Percentiles rank a stretch among this genome's conserved stretches.
Conservation (phyloP, 2,888 invertebrate species). For the Synanthedon myopaeformis region DNA sequence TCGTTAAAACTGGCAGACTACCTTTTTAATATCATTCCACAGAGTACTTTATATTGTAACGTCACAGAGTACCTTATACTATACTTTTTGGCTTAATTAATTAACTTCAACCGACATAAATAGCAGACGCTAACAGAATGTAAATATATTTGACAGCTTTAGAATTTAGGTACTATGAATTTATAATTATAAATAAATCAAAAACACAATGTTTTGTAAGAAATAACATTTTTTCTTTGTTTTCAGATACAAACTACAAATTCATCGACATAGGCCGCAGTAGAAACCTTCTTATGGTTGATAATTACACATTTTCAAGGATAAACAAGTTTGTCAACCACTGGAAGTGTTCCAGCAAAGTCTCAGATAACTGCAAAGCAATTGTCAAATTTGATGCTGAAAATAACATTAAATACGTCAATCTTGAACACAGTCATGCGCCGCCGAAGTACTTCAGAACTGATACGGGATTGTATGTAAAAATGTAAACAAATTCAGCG, state of each 20-base stretch:
- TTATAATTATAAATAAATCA: no score
- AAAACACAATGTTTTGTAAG: no score
- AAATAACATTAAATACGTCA: constrained; percentile 3
- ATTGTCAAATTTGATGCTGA: constrained; percentile 7
- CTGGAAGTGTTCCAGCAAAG: constrained; percentile 15
- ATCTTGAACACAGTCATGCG: constrained; percentile 9
- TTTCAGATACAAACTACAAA: background rate
- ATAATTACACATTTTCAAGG: background rate
- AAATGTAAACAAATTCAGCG: background rate
- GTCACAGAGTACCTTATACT: no score
- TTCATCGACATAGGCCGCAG: background rate
- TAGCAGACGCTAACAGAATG: no score
- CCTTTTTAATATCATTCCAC: no score
- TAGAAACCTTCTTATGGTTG: background rate
- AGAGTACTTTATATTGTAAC: no score
- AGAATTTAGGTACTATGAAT: no score
- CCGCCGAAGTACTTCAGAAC: constrained; percentile 10
- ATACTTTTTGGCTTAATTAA: no score
- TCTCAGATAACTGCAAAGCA: constrained; percentile 10
- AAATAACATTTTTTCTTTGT: background rate
- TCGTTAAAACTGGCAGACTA: no score
- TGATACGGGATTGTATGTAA: background rate
- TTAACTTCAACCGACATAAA: no score
- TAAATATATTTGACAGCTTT: no score
- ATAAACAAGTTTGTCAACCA: background rate